Base-by-base conservation (phyloP, 2,113 vertebrate species). In the Scomber scombrus region DNA sequence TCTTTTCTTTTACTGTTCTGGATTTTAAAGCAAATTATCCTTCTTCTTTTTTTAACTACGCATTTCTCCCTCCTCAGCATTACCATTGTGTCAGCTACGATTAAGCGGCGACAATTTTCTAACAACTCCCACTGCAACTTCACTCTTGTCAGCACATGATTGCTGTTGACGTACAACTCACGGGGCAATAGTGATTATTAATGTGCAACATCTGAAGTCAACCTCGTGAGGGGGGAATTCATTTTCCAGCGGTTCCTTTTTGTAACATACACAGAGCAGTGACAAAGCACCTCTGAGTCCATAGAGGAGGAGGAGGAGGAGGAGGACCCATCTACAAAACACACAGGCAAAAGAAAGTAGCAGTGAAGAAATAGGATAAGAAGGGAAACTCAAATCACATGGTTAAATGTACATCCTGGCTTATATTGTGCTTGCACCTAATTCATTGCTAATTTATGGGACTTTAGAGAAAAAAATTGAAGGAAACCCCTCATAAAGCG, bases 201-300 rank as follows among this genome's bases (percentile, higher is more conserved):
- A 89, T 86, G 85, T 84, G 81, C 73, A 76, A 68, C 88, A 79
- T 84, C 79, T 89, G 71, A 89, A 83, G 71, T 78, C 75, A 18
- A 56, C 63, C 72, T 71, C 78, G 18, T 11, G 21, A 26, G 61
- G 58, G 54, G 43, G 64, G 62, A 21, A 61, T 87, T 40, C 0
- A 72, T 84, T 82, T 78, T 82, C 58, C 65, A 54, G 31, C 60
- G 69, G 71, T 78, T 82, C 45, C 54, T 63, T 58, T 58, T 46
- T 12, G n/a, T 21, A 49, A 54, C 2, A 5, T 21, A 45, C 52
- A 43, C 54, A 3, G 55, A 71, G 57, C 7, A 11, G 70, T 82
- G 84, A 88, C 68, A 78, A 71, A 91, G 75, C 49, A 64, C 54
- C 31, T 10, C 15, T 1, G 31, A 57, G 75, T 72, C 80, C 7